Evolutionary conservation across 1,140 invertebrate species (phyloP).

Genomic region (Leptinotarsa undecemlineata): DNA sequence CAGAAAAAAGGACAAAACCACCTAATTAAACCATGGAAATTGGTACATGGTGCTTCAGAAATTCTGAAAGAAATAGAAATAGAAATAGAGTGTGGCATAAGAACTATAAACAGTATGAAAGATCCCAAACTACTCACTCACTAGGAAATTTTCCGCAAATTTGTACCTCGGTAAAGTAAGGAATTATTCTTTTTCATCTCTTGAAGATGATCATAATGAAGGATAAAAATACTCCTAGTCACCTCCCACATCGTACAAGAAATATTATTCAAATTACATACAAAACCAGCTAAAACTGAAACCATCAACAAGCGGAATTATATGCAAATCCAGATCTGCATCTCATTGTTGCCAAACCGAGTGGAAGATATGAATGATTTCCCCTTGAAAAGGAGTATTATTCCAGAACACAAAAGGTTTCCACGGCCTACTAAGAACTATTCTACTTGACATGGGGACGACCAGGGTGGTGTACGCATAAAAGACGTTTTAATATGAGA

Average conservation of each 20-base stretch:
- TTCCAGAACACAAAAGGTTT: constrained; percentile 22
- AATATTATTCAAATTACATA: constrained; percentile 39
- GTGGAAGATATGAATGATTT: constrained; percentile 42
- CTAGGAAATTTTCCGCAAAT: too few species aligned
- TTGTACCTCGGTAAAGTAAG: too few species aligned
- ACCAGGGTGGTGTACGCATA: background rate
- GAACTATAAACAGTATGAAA: too few species aligned
- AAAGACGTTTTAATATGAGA: constrained; percentile 6
- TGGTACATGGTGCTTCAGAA: too few species aligned
- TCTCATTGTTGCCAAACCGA: constrained; percentile 44
- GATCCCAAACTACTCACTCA: too few species aligned
- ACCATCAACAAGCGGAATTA: constrained; percentile 15
- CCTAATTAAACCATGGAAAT: too few species aligned
- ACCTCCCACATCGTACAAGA: constrained; percentile 11
- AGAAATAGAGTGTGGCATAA: too few species aligned
- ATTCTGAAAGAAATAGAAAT: too few species aligned
- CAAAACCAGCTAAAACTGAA: constrained; percentile 24
- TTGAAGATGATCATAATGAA: too few species aligned
- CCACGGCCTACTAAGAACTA: constrained; percentile 14
- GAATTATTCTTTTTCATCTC: too few species aligned
- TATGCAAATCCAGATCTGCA: constrained; percentile 45
- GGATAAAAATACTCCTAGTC: background rate
- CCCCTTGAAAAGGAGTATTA: constrained; percentile 23
- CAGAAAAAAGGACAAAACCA: too few species aligned
- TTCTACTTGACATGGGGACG: background rate